Base-by-base conservation (phyloP, 2,113 vertebrate species). In the Euleptes europaea region DNA sequence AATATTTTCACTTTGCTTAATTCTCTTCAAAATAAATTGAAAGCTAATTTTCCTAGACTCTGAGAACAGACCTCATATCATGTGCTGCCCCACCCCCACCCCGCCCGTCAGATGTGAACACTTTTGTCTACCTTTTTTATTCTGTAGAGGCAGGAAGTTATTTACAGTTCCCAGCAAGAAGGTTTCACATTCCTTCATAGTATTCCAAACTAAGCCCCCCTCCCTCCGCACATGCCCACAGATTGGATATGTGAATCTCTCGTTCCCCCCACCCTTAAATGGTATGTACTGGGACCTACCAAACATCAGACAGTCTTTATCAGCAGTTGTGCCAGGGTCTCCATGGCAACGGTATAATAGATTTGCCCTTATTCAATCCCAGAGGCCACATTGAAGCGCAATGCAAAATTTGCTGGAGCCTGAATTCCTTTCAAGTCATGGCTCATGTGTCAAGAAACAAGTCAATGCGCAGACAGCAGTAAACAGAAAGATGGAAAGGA, bases 331-430 rank as follows among this genome's bases (percentile, higher is more conserved):
- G 97, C 97, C 97, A 97, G 93, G 95, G 97, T 99, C 94, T 91
- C 98, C 97, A 98, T 98, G 95, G 98, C 96, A 99, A 99, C 98
- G 93, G 95, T 96, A 97, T 97, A 98, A 98, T 98, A 95, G 97
- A 97, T 96, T 97, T 97, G 96, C 97, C 97, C 97, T 98, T 97
- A 97, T 97, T 97, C 97, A 97, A 95, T 98, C 97, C 97, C 96
- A 96, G 95, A 96, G 96, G 97, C 96, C 95, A 95, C 95, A 91
- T 47, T 92, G 95, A 97, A 96, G 95, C 63, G 47, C n/a, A 2
- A 94, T 94, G 93, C 92, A 96, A 95, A 97, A 96, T 96, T 95
- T 95, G 92, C 95, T 93, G 90, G 91, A 92, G 93, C 91, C 95
- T 96, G 95, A 95, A 96, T 97, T 96, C 96, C 93, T 97, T 97